A percentile compares a stretch with the other conserved stretches of the same genome.
phyloP scores from a whole-genome alignment of 2,113 vertebrate genomes.

The Cyprichromis sp. region DNA sequence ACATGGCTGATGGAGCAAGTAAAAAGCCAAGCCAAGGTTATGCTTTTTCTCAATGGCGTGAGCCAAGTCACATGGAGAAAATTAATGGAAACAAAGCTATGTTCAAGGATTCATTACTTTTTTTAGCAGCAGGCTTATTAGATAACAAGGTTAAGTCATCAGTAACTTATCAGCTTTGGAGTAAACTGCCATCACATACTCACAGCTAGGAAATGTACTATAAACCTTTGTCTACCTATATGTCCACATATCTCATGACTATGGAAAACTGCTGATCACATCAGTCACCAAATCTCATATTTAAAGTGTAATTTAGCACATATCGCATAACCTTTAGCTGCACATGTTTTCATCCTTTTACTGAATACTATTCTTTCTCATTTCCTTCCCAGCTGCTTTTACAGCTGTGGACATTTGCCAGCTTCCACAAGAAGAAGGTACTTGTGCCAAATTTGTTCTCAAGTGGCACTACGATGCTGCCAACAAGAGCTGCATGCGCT shows the following conservation, averaged over 20 bases:
- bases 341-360: neutral
- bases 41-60: neutral
- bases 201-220: neutral
- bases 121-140: neutral
- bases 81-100: constrained; percentile 41
- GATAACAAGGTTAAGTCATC: neutral
- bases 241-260: neutral
- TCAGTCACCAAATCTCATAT: neutral
- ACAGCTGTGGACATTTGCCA: constrained; percentile 71
- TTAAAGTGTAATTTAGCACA: neutral
- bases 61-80: constrained; percentile 12
- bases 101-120: constrained; percentile 7
- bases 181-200: neutral
- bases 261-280: neutral
- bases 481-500: constrained; percentile 78
- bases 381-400: neutral
- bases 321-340: neutral
- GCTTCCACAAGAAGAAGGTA: constrained; percentile 78
- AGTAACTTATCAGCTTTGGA: neutral
- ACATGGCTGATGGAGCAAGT: neutral
- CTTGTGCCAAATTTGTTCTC: constrained; percentile 78
- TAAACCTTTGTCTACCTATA: neutral
- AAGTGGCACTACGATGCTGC: constrained; percentile 81
- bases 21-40: neutral
- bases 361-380: neutral